These are phyloP conservation scores for Nudaria mundana DNA, from an alignment of 2,888 invertebrate genomes.

Conservation along the genomic window DNA sequence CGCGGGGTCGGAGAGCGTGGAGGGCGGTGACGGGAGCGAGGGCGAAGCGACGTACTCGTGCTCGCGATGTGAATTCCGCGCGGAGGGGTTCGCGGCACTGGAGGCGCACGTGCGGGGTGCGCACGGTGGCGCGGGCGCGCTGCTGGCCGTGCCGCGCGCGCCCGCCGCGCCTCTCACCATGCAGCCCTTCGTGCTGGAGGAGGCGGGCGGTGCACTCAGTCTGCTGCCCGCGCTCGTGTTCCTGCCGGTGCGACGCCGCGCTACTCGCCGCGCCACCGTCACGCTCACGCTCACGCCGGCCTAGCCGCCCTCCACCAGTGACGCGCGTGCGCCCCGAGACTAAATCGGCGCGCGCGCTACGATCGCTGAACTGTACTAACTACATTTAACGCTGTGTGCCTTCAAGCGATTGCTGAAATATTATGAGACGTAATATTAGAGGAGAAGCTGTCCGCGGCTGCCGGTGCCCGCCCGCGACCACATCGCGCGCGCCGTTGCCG, in stretches of 20 bases:
- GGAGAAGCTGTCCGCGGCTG: slow-evolving; percentile 69
- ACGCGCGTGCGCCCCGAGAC: slow-evolving; percentile 52
- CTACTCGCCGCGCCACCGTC: slow-evolving; percentile 92
- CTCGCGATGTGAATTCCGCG: slow-evolving; percentile 73
- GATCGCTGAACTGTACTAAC: slow-evolving; percentile 78
- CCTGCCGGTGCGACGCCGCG: slow-evolving; percentile 94
- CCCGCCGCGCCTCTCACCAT: slow-evolving; percentile 87
- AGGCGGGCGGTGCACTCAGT: slow-evolving; percentile 79
- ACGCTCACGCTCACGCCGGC: slow-evolving; percentile 97
- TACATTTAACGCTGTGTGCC: slow-evolving; percentile 89
- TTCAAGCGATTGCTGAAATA: slow-evolving; percentile 89
- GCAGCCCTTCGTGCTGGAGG: slow-evolving; percentile 95
- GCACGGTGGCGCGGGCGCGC: slow-evolving; percentile 76
- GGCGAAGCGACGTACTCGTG: slow-evolving; percentile 67
- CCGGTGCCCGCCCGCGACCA: slow-evolving; percentile 64
- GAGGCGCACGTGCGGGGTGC: slow-evolving; percentile 74
- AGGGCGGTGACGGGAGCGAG: slow-evolving; percentile 49
- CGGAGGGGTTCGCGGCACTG: slow-evolving; percentile 70
- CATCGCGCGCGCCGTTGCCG: slow-evolving; percentile 71
- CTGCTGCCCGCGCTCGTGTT: slow-evolving; percentile 96
- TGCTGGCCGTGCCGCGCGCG: slow-evolving; percentile 83
- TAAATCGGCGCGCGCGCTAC: slow-evolving; percentile 61
- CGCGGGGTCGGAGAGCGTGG: slow-evolving; percentile 32
- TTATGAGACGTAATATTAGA: slow-evolving; percentile 76
- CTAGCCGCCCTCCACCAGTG: slow-evolving; percentile 66